Conservation (phyloP, 2,113 vertebrate species). For the Phasianus colchicus region DNA sequence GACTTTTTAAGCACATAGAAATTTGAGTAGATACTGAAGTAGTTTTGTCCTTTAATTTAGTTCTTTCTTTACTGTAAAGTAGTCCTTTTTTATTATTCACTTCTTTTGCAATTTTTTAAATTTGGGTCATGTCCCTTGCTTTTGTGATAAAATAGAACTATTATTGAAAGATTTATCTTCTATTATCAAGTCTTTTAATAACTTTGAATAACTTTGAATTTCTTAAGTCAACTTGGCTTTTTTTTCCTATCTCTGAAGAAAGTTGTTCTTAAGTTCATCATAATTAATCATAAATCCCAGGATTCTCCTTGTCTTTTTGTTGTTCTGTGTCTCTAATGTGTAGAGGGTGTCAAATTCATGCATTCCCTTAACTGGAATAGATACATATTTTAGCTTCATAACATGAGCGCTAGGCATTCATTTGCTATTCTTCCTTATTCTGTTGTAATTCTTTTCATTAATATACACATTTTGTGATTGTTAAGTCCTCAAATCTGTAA, state of each 20-base stretch:
- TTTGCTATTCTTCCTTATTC: background rate
- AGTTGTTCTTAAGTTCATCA: background rate
- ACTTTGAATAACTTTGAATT: constrained; percentile 1
- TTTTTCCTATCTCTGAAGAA: background rate
- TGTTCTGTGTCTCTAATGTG: background rate
- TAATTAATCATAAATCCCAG: background rate
- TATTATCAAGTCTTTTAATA: constrained; percentile 37
- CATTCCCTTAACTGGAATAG: background rate
- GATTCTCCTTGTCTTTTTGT: background rate
- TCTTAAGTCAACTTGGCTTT: background rate
- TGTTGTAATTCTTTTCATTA: background rate
- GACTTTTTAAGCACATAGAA: background rate
- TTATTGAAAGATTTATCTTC: constrained; percentile 44
- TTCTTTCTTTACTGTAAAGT: constrained; percentile 7
- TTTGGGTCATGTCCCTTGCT: constrained; percentile 29
- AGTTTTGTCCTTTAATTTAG: constrained; percentile 9
- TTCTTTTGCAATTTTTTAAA: constrained; percentile 28
- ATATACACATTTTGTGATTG: too few species aligned
- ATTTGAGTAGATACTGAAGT: background rate
- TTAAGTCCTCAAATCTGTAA: background rate
- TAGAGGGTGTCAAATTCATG: background rate
- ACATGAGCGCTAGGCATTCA: background rate
- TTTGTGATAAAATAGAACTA: constrained; percentile 49
- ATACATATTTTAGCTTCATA: background rate
- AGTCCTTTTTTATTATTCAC: background rate